A percentile compares a stretch with the other conserved stretches of the same genome.
phyloP scores from a whole-genome alignment of 2,797 vertebrate species.

The Novumbra hubbsi region DNA sequence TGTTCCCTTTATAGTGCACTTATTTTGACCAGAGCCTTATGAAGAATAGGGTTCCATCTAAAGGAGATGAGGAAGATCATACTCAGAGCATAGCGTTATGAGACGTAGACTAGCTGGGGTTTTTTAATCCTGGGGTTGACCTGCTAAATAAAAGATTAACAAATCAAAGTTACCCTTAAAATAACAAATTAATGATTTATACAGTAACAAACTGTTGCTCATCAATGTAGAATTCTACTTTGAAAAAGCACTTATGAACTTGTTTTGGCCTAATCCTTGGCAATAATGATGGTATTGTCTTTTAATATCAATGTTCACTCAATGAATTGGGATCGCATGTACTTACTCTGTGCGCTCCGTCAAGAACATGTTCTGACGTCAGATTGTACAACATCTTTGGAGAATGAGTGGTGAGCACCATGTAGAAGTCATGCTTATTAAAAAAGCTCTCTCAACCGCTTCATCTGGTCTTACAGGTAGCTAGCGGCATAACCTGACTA shows the following conservation, averaged over 20 bases:
- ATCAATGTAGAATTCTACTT: neutral
- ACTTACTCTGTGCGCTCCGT: neutral
- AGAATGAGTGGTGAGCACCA: too few species aligned
- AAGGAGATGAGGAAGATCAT: slow-evolving; percentile 41
- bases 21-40: neutral
- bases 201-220: slow-evolving; percentile 25
- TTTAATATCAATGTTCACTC: neutral
- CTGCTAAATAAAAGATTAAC: slow-evolving; percentile 80
- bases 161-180: slow-evolving; percentile 69
- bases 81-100: slow-evolving; percentile 65
- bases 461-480: slow-evolving; percentile 54
- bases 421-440: too few species aligned
- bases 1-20: neutral
- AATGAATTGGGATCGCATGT: neutral
- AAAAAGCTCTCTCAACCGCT: too few species aligned
- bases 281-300: neutral
- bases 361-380: neutral
- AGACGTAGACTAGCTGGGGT: slow-evolving; percentile 67
- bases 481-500: slow-evolving; percentile 35
- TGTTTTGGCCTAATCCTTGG: neutral
- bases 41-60: neutral
- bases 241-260: neutral
- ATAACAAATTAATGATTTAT: slow-evolving; percentile 63
- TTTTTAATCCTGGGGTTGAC: slow-evolving; percentile 70
- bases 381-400: neutral